phyloP scores from a whole-genome alignment of 2,797 vertebrate species.

The Hydrocynus forskahlii region DNA sequence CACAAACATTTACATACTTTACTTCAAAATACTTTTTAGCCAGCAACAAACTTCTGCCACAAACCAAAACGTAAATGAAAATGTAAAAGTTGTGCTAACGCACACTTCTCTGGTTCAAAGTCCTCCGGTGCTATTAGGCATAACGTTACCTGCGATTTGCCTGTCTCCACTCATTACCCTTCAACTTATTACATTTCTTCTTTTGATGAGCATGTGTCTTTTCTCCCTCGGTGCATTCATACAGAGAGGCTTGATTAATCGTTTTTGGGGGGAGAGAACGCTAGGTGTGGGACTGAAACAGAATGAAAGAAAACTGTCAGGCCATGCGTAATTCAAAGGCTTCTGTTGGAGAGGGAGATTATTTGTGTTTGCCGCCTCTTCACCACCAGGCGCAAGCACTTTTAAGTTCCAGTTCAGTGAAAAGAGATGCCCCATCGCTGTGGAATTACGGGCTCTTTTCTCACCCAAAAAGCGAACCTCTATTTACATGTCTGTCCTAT shows the following conservation, averaged over 20 bases:
- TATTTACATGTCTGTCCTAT: conserved; percentile 66
- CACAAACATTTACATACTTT: neutral
- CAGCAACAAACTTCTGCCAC: conserved; percentile 19
- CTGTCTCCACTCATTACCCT: conserved; percentile 39
- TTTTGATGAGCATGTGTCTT: conserved; percentile 57
- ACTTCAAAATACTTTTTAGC: neutral
- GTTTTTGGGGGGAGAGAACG: conserved; percentile 48
- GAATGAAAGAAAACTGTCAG: conserved; percentile 63
- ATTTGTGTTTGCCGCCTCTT: conserved; percentile 66
- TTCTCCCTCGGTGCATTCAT: conserved; percentile 44
- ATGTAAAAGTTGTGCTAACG: neutral
- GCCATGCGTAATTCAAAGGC: conserved; percentile 43
- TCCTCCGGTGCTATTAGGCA: conserved; percentile 17
- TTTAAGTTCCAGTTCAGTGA: conserved; percentile 46
- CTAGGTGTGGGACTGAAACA: conserved; percentile 45
- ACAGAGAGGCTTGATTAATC: conserved; percentile 64
- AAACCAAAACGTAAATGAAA: conserved; percentile 20
- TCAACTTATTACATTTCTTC: conserved; percentile 51
- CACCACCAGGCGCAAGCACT: conserved; percentile 58
- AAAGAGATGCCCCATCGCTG: conserved; percentile 60
- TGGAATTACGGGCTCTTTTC: conserved; percentile 64
- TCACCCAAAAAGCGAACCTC: conserved; percentile 42
- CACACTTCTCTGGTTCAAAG: conserved; percentile 1
- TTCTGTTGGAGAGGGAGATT: conserved; percentile 59
- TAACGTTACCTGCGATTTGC: conserved; percentile 25